A percentile compares a stretch with the other conserved stretches of the same genome.
These are phyloP conservation scores for Lepas anatifera DNA, from an alignment of 2,888 invertebrate species.

Conservation along the genomic window DNA sequence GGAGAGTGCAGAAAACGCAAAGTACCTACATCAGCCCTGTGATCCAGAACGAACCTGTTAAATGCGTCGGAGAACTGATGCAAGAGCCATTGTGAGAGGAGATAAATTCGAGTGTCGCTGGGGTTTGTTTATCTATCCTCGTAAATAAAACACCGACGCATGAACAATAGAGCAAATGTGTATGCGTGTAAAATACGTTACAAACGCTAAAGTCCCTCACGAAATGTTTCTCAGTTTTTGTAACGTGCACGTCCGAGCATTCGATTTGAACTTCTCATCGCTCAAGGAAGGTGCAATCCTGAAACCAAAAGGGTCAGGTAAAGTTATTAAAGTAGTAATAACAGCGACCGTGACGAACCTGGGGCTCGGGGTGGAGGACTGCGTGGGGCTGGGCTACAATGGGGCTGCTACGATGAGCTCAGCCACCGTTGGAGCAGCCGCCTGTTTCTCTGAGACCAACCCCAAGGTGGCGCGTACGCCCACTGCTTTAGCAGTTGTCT, in stretches of 20 bases:
- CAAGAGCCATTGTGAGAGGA: neutral
- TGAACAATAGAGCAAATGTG: neutral
- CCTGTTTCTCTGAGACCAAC: neutral
- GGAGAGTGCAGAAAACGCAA: neutral
- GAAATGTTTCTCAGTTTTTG: neutral
- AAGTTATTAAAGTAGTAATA: neutral
- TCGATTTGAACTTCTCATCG: neutral
- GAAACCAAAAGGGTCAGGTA: neutral
- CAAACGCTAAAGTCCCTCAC: neutral
- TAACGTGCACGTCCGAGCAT: neutral
- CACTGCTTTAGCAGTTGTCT: neutral
- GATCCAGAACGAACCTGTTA: neutral
- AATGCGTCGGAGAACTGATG: neutral
- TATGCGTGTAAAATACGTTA: neutral
- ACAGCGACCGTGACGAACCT: neutral
- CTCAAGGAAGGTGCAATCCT: neutral
- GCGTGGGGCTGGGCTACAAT: neutral
- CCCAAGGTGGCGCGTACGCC: neutral
- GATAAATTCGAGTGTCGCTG: neutral
- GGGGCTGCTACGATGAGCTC: neutral
- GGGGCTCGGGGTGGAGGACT: neutral
- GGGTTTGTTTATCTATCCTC: neutral
- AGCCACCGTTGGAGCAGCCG: neutral
- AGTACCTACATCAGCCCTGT: neutral
- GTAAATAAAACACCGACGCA: neutral